Evolutionary conservation across 2,888 invertebrate species (phyloP).

Genomic region (Caenorhabditis auriculariae): DNA sequence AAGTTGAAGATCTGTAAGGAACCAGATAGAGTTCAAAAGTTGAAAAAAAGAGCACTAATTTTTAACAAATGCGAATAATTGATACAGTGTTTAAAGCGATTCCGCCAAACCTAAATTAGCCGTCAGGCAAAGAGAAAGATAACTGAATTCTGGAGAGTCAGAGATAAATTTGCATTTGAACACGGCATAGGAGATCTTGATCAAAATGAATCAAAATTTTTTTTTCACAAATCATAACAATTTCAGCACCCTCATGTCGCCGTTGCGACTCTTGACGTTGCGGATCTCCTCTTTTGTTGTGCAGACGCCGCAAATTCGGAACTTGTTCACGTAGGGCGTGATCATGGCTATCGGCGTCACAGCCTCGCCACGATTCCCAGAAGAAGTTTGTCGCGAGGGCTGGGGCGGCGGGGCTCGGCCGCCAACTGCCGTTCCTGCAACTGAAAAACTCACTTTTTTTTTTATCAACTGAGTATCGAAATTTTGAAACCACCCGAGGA

Average conservation of each 20-base stretch:
- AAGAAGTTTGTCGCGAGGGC: slow-evolving; percentile 9
- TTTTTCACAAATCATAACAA: background rate
- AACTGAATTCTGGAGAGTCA: too few relatives aligned
- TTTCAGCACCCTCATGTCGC: slow-evolving; percentile 12
- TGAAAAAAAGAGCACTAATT: background rate
- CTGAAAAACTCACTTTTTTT: background rate
- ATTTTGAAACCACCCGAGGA: too few relatives aligned
- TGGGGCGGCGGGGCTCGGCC: slow-evolving; percentile 17
- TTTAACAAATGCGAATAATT: background rate
- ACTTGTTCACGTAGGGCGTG: slow-evolving; percentile 31
- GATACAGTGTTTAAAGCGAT: too few relatives aligned
- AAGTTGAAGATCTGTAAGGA: slow-evolving; percentile 51
- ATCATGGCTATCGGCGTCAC: slow-evolving; percentile 33
- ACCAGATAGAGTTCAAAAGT: too few relatives aligned
- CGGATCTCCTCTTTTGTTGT: slow-evolving; percentile 40
- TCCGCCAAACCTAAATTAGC: background rate
- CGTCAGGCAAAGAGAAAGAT: too few relatives aligned
- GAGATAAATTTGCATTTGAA: too few relatives aligned
- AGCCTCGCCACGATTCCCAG: background rate
- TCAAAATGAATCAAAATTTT: too few relatives aligned
- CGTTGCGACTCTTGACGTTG: slow-evolving; percentile 29
- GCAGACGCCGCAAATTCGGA: slow-evolving; percentile 48
- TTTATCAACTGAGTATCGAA: background rate
- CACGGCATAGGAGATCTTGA: too few relatives aligned
- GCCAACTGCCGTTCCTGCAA: too few relatives aligned